Evolutionary conservation across 2,113 vertebrate species (phyloP).

Genomic region (Collichthys lucidus): DNA sequence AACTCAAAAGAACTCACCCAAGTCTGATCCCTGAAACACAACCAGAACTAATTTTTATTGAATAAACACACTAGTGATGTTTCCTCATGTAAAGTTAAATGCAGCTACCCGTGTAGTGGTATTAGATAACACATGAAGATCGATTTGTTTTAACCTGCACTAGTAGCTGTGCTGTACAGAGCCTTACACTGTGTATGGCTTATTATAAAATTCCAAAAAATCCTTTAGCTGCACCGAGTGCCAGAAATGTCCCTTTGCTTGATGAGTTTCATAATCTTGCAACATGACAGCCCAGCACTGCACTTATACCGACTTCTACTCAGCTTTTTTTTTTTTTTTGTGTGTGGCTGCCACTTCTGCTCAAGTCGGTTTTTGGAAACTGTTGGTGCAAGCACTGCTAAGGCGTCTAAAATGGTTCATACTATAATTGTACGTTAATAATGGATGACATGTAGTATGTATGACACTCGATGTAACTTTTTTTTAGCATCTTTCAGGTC

Average conservation of each 20-base stretch:
- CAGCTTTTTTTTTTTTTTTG: constrained; percentile 11
- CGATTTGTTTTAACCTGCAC: not conserved
- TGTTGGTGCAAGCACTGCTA: not conserved
- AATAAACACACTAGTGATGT: not conserved
- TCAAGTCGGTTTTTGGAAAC: not conserved
- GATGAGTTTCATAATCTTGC: constrained; percentile 39
- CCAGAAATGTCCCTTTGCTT: constrained; percentile 26
- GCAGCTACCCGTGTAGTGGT: not conserved
- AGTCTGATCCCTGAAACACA: not conserved
- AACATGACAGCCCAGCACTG: constrained; percentile 38
- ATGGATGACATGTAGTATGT: not conserved
- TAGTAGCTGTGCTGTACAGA: not conserved
- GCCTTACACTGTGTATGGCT: not conserved
- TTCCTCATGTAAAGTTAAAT: not conserved
- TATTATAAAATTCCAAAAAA: constrained; percentile 4
- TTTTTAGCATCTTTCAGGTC: not conserved
- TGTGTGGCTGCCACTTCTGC: constrained; percentile 11
- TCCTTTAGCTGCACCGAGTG: constrained; percentile 15
- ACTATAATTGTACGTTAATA: not conserved
- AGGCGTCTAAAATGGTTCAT: not conserved
- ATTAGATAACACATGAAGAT: constrained; percentile 10
- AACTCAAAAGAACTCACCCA: not conserved
- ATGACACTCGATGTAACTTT: no score
- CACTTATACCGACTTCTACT: constrained; percentile 15
- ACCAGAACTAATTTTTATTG: not conserved